Conservation (phyloP, 1,140 invertebrate species). For the Doryteuthis pealeii region DNA sequence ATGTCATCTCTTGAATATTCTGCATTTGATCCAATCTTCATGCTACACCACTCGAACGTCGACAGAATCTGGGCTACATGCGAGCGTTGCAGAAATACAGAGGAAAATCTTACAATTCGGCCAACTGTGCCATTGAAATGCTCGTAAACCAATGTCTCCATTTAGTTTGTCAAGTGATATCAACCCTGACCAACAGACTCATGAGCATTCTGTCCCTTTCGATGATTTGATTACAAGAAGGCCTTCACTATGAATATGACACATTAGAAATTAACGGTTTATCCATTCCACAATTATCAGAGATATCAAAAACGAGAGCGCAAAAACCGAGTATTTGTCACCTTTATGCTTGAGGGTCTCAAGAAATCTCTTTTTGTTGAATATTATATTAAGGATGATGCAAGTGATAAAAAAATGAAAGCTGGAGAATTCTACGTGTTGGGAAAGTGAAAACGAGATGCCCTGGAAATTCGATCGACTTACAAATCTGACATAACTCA, state of each 20-base stretch:
- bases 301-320: constrained; percentile 12
- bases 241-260: constrained; percentile 31
- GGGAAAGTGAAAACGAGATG: constrained; percentile 27
- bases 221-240: constrained; percentile 23
- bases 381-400: constrained; percentile 1
- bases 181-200: constrained; percentile 16
- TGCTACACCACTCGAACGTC: constrained; percentile 31
- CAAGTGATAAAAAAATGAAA: not conserved
- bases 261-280: constrained; percentile 27
- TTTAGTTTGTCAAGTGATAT: constrained; percentile 11
- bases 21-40: constrained; percentile 24
- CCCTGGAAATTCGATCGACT: constrained; percentile 29
- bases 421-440: constrained; percentile 35
- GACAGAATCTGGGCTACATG: constrained; percentile 37
- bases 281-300: constrained; percentile 19
- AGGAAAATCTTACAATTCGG: constrained; percentile 26
- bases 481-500: constrained; percentile 33
- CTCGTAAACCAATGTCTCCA: constrained; percentile 20
- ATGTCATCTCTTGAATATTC: constrained; percentile 32
- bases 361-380: constrained; percentile 22
- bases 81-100: constrained; percentile 31
- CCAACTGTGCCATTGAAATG: constrained; percentile 28
- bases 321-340: constrained; percentile 25
- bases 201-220: constrained; percentile 27
- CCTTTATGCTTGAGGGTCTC: constrained; percentile 30